These are phyloP conservation scores for Amphiprion clarkii DNA, from an alignment of 2,797 vertebrate species.

Conservation along the genomic window DNA sequence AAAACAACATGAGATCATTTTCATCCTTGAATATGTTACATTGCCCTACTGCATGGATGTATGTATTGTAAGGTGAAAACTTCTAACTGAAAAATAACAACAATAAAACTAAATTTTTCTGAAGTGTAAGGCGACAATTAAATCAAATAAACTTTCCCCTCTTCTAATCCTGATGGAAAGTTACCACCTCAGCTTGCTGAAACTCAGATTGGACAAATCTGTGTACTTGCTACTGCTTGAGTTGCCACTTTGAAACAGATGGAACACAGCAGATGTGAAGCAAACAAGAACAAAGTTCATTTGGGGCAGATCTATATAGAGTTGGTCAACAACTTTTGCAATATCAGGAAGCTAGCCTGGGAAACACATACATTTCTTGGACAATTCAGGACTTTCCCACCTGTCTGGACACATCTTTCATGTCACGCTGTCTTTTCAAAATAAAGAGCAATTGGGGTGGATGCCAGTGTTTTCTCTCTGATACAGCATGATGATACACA, in stretches of 20 bases:
- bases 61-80: too few relatives aligned
- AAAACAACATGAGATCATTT: neutral
- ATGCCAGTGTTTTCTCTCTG: constrained; percentile 28
- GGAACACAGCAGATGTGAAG: constrained; percentile 24
- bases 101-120: too few relatives aligned
- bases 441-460: neutral
- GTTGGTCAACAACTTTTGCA: neutral
- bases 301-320: neutral
- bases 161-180: neutral
- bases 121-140: too few relatives aligned
- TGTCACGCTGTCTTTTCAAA: neutral
- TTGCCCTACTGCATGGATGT: neutral
- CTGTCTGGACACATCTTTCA: constrained; percentile 16
- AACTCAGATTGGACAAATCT: constrained; percentile 2
- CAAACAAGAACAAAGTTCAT: constrained; percentile 19
- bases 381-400: constrained; percentile 10
- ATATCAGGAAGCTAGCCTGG: constrained; percentile 7
- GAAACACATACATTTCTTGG: neutral
- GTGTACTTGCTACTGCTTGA: constrained; percentile 18
- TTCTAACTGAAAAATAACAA: too few relatives aligned
- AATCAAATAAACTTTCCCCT: neutral
- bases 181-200: constrained; percentile 16
- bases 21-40: neutral
- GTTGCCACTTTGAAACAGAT: constrained; percentile 29
- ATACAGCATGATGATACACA: neutral